A percentile compares a stretch with the other conserved stretches of the same genome.
Conservation (phyloP, 2,113 vertebrate genomes). For the Nycticryphes semicollaris region DNA sequence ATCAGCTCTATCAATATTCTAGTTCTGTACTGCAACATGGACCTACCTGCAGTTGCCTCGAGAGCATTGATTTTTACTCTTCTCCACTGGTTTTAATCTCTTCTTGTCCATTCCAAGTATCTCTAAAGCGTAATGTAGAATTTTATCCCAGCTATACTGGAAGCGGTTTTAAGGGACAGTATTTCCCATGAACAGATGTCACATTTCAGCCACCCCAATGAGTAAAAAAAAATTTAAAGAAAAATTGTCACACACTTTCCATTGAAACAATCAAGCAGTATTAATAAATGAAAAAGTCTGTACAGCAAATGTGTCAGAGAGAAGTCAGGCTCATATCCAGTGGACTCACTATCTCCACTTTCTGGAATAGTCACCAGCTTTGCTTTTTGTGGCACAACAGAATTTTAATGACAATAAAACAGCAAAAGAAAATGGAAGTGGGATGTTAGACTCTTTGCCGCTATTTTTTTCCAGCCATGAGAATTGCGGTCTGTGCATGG, state of each 20-base stretch:
- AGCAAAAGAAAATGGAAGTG: neutral
- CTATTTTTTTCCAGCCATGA: neutral
- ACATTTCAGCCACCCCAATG: neutral
- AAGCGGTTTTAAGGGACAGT: neutral
- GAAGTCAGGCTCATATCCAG: neutral
- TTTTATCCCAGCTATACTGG: neutral
- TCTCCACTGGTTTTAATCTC: neutral
- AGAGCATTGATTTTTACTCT: accelerated
- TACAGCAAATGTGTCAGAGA: neutral
- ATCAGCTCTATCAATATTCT: neutral
- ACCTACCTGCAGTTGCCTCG: neutral
- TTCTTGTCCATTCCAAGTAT: neutral
- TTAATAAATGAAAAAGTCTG: neutral
- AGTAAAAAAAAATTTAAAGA: neutral
- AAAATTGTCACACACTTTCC: neutral
- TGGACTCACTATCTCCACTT: neutral
- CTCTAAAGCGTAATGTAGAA: neutral
- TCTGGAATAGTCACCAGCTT: neutral
- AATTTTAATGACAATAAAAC: neutral
- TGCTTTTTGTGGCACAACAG: neutral
- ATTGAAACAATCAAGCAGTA: neutral
- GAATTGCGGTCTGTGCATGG: accelerated
- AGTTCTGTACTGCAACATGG: neutral
- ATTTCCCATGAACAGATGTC: neutral
- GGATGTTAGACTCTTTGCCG: neutral